These are phyloP conservation scores for Hippoglossus stenolepis DNA, from an alignment of 2,113 vertebrate species.

Conservation along the genomic window DNA sequence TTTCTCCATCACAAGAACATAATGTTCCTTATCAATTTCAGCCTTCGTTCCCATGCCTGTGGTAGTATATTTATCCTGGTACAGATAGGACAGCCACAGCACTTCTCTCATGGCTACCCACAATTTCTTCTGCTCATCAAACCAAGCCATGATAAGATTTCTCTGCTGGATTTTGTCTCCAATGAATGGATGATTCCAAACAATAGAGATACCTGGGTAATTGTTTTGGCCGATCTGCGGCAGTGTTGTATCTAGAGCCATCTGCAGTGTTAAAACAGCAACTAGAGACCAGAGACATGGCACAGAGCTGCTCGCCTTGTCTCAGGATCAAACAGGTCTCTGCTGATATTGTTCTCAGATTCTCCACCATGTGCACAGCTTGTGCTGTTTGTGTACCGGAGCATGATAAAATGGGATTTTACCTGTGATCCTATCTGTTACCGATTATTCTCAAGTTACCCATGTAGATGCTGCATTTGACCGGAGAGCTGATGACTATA, in stretches of 20 bases:
- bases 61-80: slow-evolving; percentile 29
- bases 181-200: slow-evolving; percentile 40
- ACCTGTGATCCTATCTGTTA: slow-evolving; percentile 41
- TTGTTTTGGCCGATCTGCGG: slow-evolving; percentile 36
- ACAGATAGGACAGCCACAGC: slow-evolving; percentile 29
- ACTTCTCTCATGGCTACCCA: slow-evolving; percentile 19
- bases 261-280: slow-evolving; percentile 37
- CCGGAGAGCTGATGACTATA: slow-evolving; percentile 44
- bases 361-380: slow-evolving; percentile 7
- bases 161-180: slow-evolving; percentile 38
- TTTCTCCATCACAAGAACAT: slow-evolving; percentile 55
- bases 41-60: slow-evolving; percentile 30
- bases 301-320: slow-evolving; percentile 11
- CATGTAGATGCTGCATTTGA: slow-evolving; percentile 28
- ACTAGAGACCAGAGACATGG: slow-evolving; percentile 45
- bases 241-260: slow-evolving; percentile 40
- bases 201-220: slow-evolving; percentile 33
- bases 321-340: slow-evolving; percentile 28
- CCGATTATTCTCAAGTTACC: slow-evolving; percentile 34
- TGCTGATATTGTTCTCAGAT: slow-evolving; percentile 33
- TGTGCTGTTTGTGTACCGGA: slow-evolving; percentile 54
- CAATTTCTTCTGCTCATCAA: slow-evolving; percentile 37
- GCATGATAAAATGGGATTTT: slow-evolving; percentile 47
- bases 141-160: slow-evolving; percentile 59
- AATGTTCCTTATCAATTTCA: slow-evolving; percentile 44